Evolutionary conservation across 2,888 invertebrate genomes (phyloP), one percentile per base, ranked within the genome.

Genomic region (Elysia crispata): DNA sequence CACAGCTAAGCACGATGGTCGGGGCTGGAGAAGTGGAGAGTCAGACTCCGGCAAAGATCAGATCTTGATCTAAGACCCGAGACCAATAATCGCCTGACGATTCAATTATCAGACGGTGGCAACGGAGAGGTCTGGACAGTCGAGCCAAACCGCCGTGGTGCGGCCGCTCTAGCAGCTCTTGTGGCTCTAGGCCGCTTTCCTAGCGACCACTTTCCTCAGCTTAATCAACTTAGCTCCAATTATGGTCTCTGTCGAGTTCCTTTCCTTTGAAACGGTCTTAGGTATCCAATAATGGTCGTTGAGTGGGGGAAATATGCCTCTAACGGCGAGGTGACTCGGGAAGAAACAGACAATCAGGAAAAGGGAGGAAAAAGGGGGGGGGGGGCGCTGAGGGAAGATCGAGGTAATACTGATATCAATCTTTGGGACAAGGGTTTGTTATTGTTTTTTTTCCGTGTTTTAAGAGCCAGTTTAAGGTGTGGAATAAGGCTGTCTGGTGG

Each of bases 201-300:
- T 41, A 41, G 41, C 41, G 20, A 23, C 30, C 67, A 67, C 67
- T 67, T 66, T 30, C 18, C 60, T 31, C 30, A 13, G 54, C 62
- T 67, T 81, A 77, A 81, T 81, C 67, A 81, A 81, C 77, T 81
- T 81, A 78, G 77, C 30, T 41, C 54, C 77, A 81, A 81, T 81
- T 81, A 78, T 81, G 62, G 77, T 77, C 81, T 81, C 81, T 77
- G 74, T 80, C 77, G 75, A 41, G 57, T 77, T 60, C 6, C 62
- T 20, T 76, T 67, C 31, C 76, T 76, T 69, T 76, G 76, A 76
- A 67, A 54, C 23, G 67, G 60, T 76, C 31, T 76, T 54, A 50
- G 67, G 6, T 67, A 54, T 67, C 76, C 23, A 20, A 23, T 41
- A 33, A 76, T 54, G 23, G 54, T 25, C 50, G 23, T 30, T 50